phyloP scores from a whole-genome alignment of 2,888 invertebrate genomes.

The Brachypterus glaber region DNA sequence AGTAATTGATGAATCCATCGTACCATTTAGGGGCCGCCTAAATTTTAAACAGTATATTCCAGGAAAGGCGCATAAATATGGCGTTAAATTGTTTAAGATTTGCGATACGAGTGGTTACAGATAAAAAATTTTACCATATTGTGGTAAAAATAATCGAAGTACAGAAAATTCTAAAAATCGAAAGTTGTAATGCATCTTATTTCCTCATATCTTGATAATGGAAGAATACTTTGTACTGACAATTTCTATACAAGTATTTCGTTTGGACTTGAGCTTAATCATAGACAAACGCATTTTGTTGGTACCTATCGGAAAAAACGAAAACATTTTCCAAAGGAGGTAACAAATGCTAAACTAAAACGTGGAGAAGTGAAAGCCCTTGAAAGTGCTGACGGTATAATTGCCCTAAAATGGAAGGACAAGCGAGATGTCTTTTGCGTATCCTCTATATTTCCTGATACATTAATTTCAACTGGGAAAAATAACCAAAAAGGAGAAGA shows the following conservation, averaged over 20 bases:
- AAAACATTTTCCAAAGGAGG: background rate
- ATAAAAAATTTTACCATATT: background rate
- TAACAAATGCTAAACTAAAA: background rate
- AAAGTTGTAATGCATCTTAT: background rate
- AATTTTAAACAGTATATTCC: too few species aligned
- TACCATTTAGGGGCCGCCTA: background rate
- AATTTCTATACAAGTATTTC: background rate
- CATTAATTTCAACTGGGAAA: too few species aligned
- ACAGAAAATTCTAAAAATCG: background rate
- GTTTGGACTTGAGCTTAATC: background rate
- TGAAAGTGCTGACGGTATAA: background rate
- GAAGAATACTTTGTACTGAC: background rate
- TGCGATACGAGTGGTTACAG: background rate
- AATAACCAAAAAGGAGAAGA: too few species aligned
- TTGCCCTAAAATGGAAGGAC: background rate
- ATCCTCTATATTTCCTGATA: too few species aligned
- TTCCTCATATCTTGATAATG: background rate
- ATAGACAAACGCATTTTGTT: background rate
- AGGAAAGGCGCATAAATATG: background rate
- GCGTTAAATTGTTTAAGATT: background rate
- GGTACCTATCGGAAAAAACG: background rate
- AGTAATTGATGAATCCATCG: background rate
- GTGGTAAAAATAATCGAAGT: too few species aligned
- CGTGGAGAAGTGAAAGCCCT: background rate
- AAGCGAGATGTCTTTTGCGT: background rate